Base-by-base conservation (phyloP, 2,113 vertebrate species). In the Megalops atlanticus region DNA sequence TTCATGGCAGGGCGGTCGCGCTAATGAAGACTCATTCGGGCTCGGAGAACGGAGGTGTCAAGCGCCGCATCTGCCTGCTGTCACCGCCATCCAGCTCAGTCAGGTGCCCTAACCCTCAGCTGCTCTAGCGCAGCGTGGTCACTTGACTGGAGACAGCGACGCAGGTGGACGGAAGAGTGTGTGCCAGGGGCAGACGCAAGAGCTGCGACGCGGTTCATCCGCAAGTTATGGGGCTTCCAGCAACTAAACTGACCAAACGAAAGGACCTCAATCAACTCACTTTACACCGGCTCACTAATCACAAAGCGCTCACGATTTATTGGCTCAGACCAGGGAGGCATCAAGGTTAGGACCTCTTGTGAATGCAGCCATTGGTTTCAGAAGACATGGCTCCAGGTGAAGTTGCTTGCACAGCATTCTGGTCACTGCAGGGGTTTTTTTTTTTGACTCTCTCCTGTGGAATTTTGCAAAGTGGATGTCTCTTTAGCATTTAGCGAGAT, bases 11-110 rank as follows among this genome's bases (percentile, higher is more conserved):
- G 40, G 68, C 38, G 72, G 45, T 76, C 58, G 77, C 7, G 33
- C 36, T 74, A 74, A 83, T 74, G 39, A 75, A 78, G 76, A 45
- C 71, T 38, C 45, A 16, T 83, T 73, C 73, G 76, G 78, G 70
- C 77, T 74, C 77, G 35, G 27, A 24, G 69, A 78, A 35, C 47
- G 41, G 71, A 45, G 41, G 36, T 21, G 35, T 43, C 70, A 72
- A 54, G 40, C 38, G 52, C 38, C 35, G 35, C 77, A 77, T 77
- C 81, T 83, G 71, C 38, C 74, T 5, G 21, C 27, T 54, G 70
- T 83, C 69, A 40, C 38, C 16, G 21, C 43, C 36, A 15, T 33
- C 52, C 8, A 68, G 54, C 54, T 72, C 43, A 64, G 24, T 68
- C 64, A 40, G 81, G 12, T 68, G 10, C 24, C 75, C 35, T 33